Evolutionary conservation across 1,140 invertebrate species (phyloP), one percentile per base, ranked within the genome.

Genomic region (Micrasema longulum): DNA sequence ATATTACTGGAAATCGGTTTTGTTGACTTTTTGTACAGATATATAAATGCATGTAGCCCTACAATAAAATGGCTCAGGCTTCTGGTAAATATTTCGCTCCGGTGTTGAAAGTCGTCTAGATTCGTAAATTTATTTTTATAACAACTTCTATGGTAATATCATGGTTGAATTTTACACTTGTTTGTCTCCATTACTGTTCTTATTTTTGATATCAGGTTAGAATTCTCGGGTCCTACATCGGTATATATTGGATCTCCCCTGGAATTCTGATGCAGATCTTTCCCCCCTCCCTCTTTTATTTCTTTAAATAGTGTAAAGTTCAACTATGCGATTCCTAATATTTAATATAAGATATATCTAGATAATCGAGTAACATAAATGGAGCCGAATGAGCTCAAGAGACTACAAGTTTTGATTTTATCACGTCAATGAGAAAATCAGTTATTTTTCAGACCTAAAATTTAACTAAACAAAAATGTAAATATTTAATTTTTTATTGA

Each of bases 61-160:
- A 35, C 35, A 41, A 26, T 63, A 48, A 62, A 63, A 47, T 68
- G 62, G 55, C 45, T 71, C 55, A 64, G 43, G 69, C 60, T 57
- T 55, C 55, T 71, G 63, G 73, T 67, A 68, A 68, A 69, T 23
- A 38, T 52, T 52, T 64, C 62, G 48, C 35, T 48, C 71, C 43
- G 6, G 69, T 69, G 70, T 71, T 43, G 57, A 72, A 63, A 62
- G 48, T 41, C 41, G 57, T 69, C 62, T 75, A 75, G 69, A 76
- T 73, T 72, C 65, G 66, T 73, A 72, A 72, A 76, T 72, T 76
- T 76, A 76, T 76, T 76, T 76, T 76, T 76, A 76, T 76, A 76
- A 73, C 69, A 72, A 72, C 52, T 57, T 43, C 22, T 75, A 69
- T 52, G 63, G 20, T 64, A 50, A 52, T 11, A 47, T 57, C 4